Base-by-base conservation (phyloP, 2,113 vertebrate species). In the Hippocampus comes region DNA sequence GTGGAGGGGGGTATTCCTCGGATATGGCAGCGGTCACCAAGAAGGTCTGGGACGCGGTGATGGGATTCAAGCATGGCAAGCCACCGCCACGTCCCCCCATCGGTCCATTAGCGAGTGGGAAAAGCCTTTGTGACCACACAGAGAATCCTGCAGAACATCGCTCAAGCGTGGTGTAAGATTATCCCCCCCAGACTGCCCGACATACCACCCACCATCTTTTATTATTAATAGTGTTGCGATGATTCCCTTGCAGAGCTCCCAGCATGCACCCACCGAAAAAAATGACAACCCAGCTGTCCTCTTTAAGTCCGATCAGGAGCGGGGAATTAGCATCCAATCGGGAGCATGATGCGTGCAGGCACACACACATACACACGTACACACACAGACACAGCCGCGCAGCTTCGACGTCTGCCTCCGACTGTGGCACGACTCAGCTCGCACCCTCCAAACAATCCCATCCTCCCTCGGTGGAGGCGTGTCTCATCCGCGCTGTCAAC, bases 41-140 rank as follows among this genome's bases (percentile, higher is more conserved):
- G 65, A 75, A 85, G 76, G 75, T 85, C 79, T 81, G 74, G 76
- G 89, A 89, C 88, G 91, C 88, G 84, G 30, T 88, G 88, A 70
- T 81, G 82, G 77, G 83, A 85, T 74, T 89, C 84, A 84, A 86
- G 83, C 88, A 88, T 88, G 85, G 79, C 86, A 88, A 81, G 78
- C 74, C 71, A 67, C 78, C 56, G 73, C 64, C 79, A 77, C 78
- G 78, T 87, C 80, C 84, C 82, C 89, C 88, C 89, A 90, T 90
- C 84, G 78, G 85, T 89, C 88, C 79, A 18, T 66, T 76, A 70
- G 66, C 67, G 72, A 77, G 79, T 73, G 82, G 85, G 70, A 79
- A 67, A 78, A 51, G 51, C 72, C 34, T 85, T 75, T 86, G 83
- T 88, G 84, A 76, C 49, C 60, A 78, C 68, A 82, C 73, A 84